Base-by-base conservation (phyloP, 2,113 vertebrate species). In the Plectropomus leopardus region DNA sequence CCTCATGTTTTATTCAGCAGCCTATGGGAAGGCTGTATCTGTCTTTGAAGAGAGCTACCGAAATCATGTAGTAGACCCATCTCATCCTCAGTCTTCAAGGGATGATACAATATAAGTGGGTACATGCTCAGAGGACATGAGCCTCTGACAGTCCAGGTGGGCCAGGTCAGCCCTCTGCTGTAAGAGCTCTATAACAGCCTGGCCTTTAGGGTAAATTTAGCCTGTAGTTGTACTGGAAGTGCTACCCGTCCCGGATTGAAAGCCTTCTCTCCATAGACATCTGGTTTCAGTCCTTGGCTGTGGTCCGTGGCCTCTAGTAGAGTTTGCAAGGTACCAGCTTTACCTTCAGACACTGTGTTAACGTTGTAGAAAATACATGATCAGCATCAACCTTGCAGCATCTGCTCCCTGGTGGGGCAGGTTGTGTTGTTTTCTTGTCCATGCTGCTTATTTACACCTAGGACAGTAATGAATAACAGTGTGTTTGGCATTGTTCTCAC, bases 1-100 rank as follows among this genome's bases (percentile, higher is more conserved):
- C 81, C 88, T 94, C 84, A 94, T 95, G 94, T 95, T 94, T 95
- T 93, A 95, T 95, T 94, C 95, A 95, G 85, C 26, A 84, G 81
- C 80, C 89, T 83, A 86, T 91, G 92, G 88, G 86, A 90, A 86
- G 87, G 80, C 88, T 87, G 86, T 63, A 68, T 82, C 70, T 70
- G 80, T 90, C 92, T 94, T 94, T 95, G 90, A 95, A 93, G 90
- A 87, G 82, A 55, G 86, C 88, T 86, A 82, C 85, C 30, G 73
- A 92, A 93, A 90, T 74, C 82, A 57, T 90, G 89, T 84, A 84
- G 77, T 80, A 85, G 85, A 86, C 81, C 84, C 79, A 76, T 88
- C 84, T 85, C 72, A 83, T 87, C 75, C 74, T 89, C 72, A 34
- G 76, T 89, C 82, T 90, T 88, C 78, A 87, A 86, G 88, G 82